phyloP scores from a whole-genome alignment of 2,113 vertebrate genomes.

The Lagopus muta region DNA sequence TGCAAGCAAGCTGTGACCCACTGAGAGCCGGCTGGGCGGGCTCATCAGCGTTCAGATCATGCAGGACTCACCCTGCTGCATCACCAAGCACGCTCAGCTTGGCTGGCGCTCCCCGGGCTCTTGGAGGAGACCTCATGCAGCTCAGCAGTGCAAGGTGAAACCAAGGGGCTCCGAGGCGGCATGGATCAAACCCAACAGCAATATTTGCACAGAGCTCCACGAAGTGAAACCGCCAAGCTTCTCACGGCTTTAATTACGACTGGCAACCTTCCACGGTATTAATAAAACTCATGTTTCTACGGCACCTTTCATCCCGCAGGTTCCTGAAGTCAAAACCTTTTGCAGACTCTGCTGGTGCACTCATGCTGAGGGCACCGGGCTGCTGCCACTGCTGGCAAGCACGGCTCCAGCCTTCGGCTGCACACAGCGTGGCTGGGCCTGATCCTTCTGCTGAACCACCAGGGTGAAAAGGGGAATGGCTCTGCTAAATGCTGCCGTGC shows the following conservation, averaged over 20 bases:
- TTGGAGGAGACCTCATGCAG: not conserved
- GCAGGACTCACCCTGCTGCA: not conserved
- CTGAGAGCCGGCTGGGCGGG: not conserved
- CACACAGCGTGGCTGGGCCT: not conserved
- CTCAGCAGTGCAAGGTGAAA: slow-evolving; percentile 12
- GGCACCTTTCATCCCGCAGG: slow-evolving; percentile 10
- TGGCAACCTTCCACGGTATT: slow-evolving; percentile 30
- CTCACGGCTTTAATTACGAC: slow-evolving; percentile 41
- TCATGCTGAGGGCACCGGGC: accelerated
- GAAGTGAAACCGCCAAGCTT: not conserved
- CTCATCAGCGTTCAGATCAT: not conserved
- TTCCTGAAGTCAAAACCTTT: not conserved
- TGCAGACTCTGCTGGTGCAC: accelerated
- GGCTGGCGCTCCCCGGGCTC: not conserved
- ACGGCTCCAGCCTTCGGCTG: not conserved
- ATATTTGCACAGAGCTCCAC: not conserved
- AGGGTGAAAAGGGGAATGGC: accelerated
- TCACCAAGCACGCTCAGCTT: not conserved
- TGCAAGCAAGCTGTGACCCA: not conserved
- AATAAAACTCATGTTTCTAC: not conserved
- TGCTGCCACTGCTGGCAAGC: not conserved
- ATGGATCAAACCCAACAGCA: slow-evolving; percentile 37
- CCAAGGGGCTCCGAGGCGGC: not conserved
- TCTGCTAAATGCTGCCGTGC: not conserved
- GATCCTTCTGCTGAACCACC: not conserved